Percentiles rank a stretch among this genome's conserved stretches.
Conservation (phyloP, 2,888 invertebrate genomes). For the Asteroscopus sphinx region DNA sequence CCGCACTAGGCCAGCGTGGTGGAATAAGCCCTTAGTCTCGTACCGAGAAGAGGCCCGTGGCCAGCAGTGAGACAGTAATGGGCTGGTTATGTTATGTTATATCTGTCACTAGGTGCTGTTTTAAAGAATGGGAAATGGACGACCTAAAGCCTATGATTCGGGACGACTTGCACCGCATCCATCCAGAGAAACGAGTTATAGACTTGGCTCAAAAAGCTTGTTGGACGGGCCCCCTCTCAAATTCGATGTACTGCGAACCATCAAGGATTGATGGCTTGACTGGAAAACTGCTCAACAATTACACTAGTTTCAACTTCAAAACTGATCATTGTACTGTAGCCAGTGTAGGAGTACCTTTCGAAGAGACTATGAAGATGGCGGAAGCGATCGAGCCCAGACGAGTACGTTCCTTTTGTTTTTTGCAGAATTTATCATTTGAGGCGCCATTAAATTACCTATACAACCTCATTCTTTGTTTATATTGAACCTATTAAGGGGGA, state of each 20-base stretch:
- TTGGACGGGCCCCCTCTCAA: conserved; percentile 74
- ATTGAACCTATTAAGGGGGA: no score
- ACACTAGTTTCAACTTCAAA: conserved; percentile 63
- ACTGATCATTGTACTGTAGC: conserved; percentile 71
- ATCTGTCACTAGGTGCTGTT: conserved; percentile 67
- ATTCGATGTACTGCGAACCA: conserved; percentile 76
- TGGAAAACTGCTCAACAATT: conserved; percentile 60
- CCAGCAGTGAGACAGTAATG: no score
- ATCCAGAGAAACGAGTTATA: conserved; percentile 70
- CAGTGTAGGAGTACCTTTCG: conserved; percentile 76
- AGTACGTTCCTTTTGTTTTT: conserved; percentile 52
- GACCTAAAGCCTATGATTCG: conserved; percentile 67
- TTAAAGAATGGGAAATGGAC: conserved; percentile 73
- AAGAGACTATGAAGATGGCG: conserved; percentile 76
- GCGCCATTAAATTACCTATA: no score
- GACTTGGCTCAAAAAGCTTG: conserved; percentile 78
- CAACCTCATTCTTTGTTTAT: no score
- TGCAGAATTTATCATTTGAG: no score
- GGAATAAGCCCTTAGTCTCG: no score
- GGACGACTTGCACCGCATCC: conserved; percentile 69
- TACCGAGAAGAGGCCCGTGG: no score
- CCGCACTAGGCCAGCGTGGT: no score
- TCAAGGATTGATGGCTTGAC: conserved; percentile 68
- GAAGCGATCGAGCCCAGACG: conserved; percentile 65
- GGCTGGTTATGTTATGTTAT: no score